Evolutionary conservation across 1,140 invertebrate species (phyloP), one percentile per base, ranked within the genome.

Genomic region (Bicyclus anynana): DNA sequence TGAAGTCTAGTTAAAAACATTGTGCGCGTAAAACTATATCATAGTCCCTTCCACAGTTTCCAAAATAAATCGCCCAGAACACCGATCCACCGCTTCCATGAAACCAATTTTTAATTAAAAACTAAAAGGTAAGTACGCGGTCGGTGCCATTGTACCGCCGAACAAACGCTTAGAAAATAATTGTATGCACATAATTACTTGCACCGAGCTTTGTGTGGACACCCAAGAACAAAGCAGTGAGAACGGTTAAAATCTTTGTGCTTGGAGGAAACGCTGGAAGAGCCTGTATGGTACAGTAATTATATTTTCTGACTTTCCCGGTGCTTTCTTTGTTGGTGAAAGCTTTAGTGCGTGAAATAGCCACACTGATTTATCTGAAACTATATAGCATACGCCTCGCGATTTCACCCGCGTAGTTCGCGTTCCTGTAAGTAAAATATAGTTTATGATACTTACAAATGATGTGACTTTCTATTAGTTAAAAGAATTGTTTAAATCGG

Each of bases 151-250:
- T 23, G 59, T 48, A 56, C 33, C 52, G 56, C 59, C 59, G 69
- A 71, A 74, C 70, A 62, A 80, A 78, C 73, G 75, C 69, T 80
- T 78, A 77, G 73, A 62, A 75, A 79, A 82, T 83, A 80, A 86
- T 84, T 77, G 81, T 83, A 86, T 86, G 83, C 83, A 84, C 83
- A 86, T 84, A 84, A 83, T 86, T 84, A 86, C 84, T 83, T 86
- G 76, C 77, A 81, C 67, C 75, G 74, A 61, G 68, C 79, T 82
- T 80, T 84, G 70, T 77, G 59, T 65, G 74, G 76, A 74, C 75
- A 73, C 58, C 65, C 64, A 52, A 55, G 61, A 60, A 70, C 67
- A 70, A 70, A 70, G 70, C 53, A 53, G 47, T 33, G 33, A 61
- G 50, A 59, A 63, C 57, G 62, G 21, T 62, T 59, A 60, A 64